Evolutionary conservation across 2,888 invertebrate species (phyloP), one percentile per base, ranked within the genome.

Genomic region (Dorcus hopei): DNA sequence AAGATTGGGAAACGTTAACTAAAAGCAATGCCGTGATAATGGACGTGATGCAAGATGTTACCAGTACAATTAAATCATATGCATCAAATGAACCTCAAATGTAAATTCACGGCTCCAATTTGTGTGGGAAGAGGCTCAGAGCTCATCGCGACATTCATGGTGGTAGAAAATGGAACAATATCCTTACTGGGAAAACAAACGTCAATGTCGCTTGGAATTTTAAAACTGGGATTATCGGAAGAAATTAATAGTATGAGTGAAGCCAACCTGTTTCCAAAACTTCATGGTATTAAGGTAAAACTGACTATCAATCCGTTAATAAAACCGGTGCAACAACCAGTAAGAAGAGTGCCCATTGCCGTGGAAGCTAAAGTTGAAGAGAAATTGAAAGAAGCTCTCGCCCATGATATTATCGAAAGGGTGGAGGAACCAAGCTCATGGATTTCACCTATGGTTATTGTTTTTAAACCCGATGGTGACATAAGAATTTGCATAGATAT

Each of bases 401-500:
- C 42, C 16, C 43, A 26, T 9, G 72, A 71, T 49, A 73, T 75
- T 41, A 74, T 75, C 47, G 72, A 74, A 63, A 61, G 59, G 49
- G 72, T 75, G 8, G 61, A 57, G 14, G 70, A 66, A 43, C 71
- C 71, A 19, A 70, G 70, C 38, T 40, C 54, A 33, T 76, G 75
- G 73, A 66, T 76, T 59, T 71, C 74, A 63, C 68, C 73, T 7
- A 68, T 76, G 6, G 72, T 73, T 3, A 58, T 72, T 26, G 69
- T 71, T 11, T 67, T 71, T 42, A 72, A 73, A 56, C 62, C 63
- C 47, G 63, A 68, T 19, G 40, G 39, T 57, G 70, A 70, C 38
- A 68, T 75, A 33, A 58, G 72, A 9, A 64, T 76, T 38, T 74
- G 75, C 59, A 59, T 76, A 23, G 75, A 75, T 59, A 75, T 76